Percentiles rank a stretch among this genome's conserved stretches.
These are phyloP conservation scores for Dascyllus trimaculatus DNA, from an alignment of 2,113 vertebrate genomes.

Conservation along the genomic window DNA sequence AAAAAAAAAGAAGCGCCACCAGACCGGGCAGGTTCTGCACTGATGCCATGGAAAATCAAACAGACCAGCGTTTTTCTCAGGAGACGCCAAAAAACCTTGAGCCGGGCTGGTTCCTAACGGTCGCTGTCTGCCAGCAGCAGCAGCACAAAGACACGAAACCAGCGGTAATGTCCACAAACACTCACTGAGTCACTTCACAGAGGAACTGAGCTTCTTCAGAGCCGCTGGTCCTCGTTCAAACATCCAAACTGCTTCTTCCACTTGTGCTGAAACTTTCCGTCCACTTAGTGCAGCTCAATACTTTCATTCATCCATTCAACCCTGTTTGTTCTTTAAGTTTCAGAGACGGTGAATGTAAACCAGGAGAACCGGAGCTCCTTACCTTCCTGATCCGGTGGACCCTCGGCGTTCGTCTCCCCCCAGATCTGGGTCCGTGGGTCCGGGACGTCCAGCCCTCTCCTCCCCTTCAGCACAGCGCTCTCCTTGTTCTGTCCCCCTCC, in stretches of 20 bases:
- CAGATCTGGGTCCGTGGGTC: constrained; percentile 57
- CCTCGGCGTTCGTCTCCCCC: constrained; percentile 68
- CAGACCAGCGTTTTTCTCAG: constrained; percentile 52
- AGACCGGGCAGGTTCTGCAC: constrained; percentile 30
- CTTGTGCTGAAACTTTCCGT: constrained; percentile 44
- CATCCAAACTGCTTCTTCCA: constrained; percentile 27
- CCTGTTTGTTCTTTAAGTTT: no score
- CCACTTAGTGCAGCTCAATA: constrained; percentile 15
- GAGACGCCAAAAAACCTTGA: constrained; percentile 21
- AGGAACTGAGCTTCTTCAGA: no score
- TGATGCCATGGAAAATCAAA: constrained; percentile 71
- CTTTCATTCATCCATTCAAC: constrained; percentile 40
- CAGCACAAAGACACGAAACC: neutral
- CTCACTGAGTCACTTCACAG: no score
- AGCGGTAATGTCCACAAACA: no score
- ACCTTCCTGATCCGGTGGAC: constrained; percentile 79
- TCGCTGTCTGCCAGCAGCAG: constrained; percentile 23
- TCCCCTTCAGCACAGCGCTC: constrained; percentile 79
- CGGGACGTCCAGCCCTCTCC: constrained; percentile 71
- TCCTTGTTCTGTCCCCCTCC: constrained; percentile 84
- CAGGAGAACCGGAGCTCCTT: constrained; percentile 22
- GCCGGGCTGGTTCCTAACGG: constrained; percentile 30
- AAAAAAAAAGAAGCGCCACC: neutral
- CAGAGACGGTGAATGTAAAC: no score
- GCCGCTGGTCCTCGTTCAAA: constrained; percentile 38